Percentiles rank a stretch among this genome's conserved stretches.
These are phyloP conservation scores for Ceryle rudis DNA, from an alignment of 2,797 vertebrate genomes.

Conservation along the genomic window DNA sequence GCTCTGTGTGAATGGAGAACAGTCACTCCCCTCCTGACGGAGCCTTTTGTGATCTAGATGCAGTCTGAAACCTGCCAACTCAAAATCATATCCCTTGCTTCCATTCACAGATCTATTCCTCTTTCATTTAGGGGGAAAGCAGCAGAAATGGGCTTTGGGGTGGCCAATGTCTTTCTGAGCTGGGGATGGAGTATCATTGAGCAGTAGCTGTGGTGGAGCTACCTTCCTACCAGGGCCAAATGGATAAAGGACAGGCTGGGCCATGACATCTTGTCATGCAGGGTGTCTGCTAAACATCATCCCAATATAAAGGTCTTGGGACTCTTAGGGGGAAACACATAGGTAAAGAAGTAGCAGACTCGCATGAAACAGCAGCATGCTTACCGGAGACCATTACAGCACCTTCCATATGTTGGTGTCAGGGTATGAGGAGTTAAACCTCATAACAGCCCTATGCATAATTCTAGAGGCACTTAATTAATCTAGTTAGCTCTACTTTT, in stretches of 20 bases:
- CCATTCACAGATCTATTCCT: neutral
- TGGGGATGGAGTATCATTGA: neutral
- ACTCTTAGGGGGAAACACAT: neutral
- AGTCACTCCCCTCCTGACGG: neutral
- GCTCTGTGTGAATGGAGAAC: rapidly evolving
- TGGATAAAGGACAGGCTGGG: neutral
- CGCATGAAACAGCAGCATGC: neutral
- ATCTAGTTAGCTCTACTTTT: slow-evolving; percentile 40
- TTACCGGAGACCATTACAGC: neutral
- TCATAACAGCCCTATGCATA: neutral
- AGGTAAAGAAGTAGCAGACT: neutral
- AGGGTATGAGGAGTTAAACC: neutral
- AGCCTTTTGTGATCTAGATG: neutral
- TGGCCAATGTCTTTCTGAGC: neutral
- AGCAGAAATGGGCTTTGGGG: neutral
- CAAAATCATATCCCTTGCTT: neutral
- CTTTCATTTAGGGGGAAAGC: neutral
- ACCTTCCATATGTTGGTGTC: neutral
- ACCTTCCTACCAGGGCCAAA: neutral
- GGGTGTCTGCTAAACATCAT: neutral
- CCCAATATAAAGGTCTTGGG: neutral
- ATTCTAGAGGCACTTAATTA: slow-evolving; percentile 26
- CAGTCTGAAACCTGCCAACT: neutral
- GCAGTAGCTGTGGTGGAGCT: neutral
- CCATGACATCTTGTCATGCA: neutral